phyloP scores from a whole-genome alignment of 2,113 vertebrate species.

The Rostratula benghalensis region DNA sequence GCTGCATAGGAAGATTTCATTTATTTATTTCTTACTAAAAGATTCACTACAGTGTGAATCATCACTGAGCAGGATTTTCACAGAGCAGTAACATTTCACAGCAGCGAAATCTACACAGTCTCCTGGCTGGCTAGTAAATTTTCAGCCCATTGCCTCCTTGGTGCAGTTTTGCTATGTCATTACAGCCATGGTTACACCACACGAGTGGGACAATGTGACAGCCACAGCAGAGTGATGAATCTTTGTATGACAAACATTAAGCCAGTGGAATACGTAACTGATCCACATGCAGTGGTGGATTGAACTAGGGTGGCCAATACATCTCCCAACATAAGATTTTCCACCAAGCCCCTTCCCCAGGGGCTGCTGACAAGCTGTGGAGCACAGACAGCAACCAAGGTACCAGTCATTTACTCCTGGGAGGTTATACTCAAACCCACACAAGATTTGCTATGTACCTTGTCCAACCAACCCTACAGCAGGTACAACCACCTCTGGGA shows the following conservation, averaged over 20 bases:
- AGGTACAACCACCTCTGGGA: background rate
- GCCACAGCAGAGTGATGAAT: background rate
- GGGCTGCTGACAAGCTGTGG: background rate
- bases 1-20: background rate
- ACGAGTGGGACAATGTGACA: background rate
- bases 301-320: background rate
- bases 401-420: accelerated
- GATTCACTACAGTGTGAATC: background rate
- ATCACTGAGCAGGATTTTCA: background rate
- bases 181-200: background rate
- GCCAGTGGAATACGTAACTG: background rate
- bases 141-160: background rate
- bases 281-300: accelerated
- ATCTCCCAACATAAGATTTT: background rate
- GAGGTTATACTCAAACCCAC: background rate
- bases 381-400: background rate
- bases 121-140: background rate
- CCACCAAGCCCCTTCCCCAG: background rate
- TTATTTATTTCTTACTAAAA: background rate
- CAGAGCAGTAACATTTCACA: background rate
- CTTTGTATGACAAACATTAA: background rate
- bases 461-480: background rate
- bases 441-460: background rate
- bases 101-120: background rate
- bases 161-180: background rate